A percentile compares a stretch with the other conserved stretches of the same genome.
Evolutionary conservation across 1,140 invertebrate species (phyloP).

Genomic region (Vanessa atalanta): DNA sequence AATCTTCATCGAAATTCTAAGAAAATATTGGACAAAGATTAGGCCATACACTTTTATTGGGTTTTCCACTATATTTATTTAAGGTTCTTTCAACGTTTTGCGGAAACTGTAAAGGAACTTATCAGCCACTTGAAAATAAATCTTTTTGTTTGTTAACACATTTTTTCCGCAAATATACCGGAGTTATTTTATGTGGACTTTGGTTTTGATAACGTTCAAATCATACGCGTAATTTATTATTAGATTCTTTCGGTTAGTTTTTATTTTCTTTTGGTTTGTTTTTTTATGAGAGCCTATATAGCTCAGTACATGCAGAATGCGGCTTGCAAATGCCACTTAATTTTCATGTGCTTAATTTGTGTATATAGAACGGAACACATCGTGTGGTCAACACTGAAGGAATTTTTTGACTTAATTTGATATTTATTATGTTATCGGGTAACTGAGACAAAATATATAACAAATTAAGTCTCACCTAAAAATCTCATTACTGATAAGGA

Average conservation of each 20-base stretch:
- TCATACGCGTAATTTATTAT: slow-evolving; percentile 29
- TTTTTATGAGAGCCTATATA: background rate
- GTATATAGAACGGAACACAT: too few species aligned
- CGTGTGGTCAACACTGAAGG: too few species aligned
- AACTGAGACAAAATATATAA: too few species aligned
- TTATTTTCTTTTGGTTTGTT: background rate
- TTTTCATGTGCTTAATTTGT: too few species aligned
- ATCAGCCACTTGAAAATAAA: slow-evolving; percentile 71
- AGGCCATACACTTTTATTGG: slow-evolving; percentile 78
- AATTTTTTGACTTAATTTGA: too few species aligned
- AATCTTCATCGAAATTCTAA: slow-evolving; percentile 72
- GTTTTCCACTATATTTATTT: slow-evolving; percentile 77
- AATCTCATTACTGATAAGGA: too few species aligned
- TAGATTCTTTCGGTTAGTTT: slow-evolving; percentile 13
- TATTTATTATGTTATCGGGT: too few species aligned
- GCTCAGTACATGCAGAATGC: background rate
- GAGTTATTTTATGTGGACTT: slow-evolving; percentile 7
- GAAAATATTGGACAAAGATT: slow-evolving; percentile 80
- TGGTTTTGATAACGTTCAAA: slow-evolving; percentile 28
- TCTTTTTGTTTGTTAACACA: slow-evolving; percentile 78
- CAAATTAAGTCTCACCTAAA: too few species aligned
- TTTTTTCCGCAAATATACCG: slow-evolving; percentile 41
- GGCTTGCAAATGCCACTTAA: too few species aligned
- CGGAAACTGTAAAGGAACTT: slow-evolving; percentile 62
- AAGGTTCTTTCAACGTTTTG: slow-evolving; percentile 56